Conservation (phyloP, 2,888 invertebrate genomes). For the Hyalella azteca region DNA sequence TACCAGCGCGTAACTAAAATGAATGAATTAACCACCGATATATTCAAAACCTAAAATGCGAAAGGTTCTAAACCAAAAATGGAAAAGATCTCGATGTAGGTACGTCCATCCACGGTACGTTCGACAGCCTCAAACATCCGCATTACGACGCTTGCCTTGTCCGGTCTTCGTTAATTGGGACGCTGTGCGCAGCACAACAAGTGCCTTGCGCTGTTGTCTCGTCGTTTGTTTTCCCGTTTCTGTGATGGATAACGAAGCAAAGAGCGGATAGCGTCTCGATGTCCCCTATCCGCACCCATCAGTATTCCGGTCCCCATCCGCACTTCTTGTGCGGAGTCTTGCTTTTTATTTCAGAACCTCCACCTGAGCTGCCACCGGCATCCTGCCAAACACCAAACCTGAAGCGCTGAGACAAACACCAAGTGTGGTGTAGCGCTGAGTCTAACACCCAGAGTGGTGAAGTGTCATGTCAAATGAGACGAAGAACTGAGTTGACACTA, state of each 20-base stretch:
- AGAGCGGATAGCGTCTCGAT: not conserved
- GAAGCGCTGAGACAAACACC: no score
- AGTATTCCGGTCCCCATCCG: not conserved
- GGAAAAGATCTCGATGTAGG: no score
- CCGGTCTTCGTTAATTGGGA: not conserved
- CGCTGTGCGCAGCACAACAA: not conserved
- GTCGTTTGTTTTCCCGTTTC: constrained; percentile 8
- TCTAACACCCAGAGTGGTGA: no score
- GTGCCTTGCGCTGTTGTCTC: not conserved
- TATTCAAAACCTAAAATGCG: no score
- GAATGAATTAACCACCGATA: no score
- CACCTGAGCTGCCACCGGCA: not conserved
- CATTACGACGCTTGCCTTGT: not conserved
- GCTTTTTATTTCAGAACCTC: not conserved
- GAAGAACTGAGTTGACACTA: no score
- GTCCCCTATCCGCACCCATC: constrained; percentile 5
- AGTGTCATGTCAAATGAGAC: no score
- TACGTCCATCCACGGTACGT: no score
- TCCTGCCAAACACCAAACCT: not conserved
- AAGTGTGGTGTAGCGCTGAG: no score
- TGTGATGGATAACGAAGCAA: constrained; percentile 34
- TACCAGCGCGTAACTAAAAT: no score
- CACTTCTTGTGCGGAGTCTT: not conserved
- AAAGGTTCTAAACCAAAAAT: no score
- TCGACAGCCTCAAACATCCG: no score